These are phyloP conservation scores for Apeltes quadracus DNA, from an alignment of 2,113 vertebrate genomes.

Conservation along the genomic window DNA sequence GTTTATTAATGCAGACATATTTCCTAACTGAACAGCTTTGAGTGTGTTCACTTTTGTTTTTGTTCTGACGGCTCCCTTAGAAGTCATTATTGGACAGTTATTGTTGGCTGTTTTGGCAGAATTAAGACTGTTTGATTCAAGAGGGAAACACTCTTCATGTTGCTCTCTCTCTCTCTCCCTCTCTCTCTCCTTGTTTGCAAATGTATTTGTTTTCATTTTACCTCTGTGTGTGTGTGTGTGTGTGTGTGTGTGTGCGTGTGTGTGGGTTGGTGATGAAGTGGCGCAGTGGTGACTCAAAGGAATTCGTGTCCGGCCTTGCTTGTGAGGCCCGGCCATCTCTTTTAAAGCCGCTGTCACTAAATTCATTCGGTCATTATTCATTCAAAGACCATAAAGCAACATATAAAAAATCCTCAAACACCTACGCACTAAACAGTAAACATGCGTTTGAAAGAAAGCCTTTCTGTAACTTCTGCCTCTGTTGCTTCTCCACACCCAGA, in stretches of 20 bases:
- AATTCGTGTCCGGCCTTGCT: too few relatives aligned
- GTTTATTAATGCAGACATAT: constrained; percentile 5
- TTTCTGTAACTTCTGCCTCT: not conserved
- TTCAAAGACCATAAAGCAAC: not conserved
- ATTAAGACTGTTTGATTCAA: not conserved
- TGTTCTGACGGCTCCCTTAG: not conserved
- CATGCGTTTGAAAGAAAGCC: not conserved
- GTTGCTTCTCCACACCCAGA: constrained; percentile 2
- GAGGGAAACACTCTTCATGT: too few relatives aligned
- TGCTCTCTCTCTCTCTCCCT: too few relatives aligned
- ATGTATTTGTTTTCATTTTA: too few relatives aligned
- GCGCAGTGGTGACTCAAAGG: too few relatives aligned
- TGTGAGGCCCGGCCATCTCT: too few relatives aligned
- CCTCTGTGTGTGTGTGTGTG: too few relatives aligned
- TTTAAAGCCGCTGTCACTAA: not conserved
- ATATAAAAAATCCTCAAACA: not conserved
- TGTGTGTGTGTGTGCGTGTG: too few relatives aligned
- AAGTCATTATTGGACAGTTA: not conserved
- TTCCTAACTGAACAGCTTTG: constrained; percentile 1
- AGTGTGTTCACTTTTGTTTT: constrained; percentile 4
- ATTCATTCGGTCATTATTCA: not conserved
- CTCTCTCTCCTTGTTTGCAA: too few relatives aligned
- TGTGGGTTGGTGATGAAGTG: too few relatives aligned
- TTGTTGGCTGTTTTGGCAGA: not conserved
- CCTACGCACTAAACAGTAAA: not conserved